Evolutionary conservation across 37 sponge, comb jelly and placozoan genomes (phyloP), one percentile per base, ranked within the genome.

Genomic region (Haliclona indistincta): DNA sequence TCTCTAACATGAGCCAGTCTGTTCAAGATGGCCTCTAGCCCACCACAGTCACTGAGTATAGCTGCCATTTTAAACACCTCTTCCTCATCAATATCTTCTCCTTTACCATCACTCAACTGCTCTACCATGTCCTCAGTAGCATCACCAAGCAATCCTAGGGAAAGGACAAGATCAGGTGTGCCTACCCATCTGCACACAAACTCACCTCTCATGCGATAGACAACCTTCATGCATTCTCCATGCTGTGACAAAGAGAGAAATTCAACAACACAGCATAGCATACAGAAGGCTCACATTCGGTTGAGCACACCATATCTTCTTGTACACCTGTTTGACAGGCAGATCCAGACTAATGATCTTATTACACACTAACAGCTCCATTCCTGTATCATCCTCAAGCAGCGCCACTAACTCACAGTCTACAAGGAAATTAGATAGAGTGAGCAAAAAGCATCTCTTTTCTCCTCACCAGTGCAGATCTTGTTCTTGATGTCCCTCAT

Each of bases 401-500:
- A 96, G 88, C 22, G 97, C 93, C 32, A 96, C 84, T 61, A 96
- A 75, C 75, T 96, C 97, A 73, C 95, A 94, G 38, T 94, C 95
- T 90, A 53, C 2, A 65, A 20, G 53, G 23, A 42, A 23, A 61
- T 61, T 30, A 61, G 10, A 61, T 10, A 20, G 63, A 19, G 28
- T 32, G 22, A 37, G 32, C n/a, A n/a, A n/a, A n/a, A n/a, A n/a
- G n/a, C n/a, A 7, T 20, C 42, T 36, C 38, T 36, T 20, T 13
- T 6, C 22, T 32, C 42, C 10, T 17, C 22, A 93, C 89, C 93
- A 61, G 91, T 93, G 37, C 97, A 96, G 11, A 96, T 93, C 79
- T 92, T 92, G 63, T 96, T 96, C 82, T 96, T 96, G 52, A 96
- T 80, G 40, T 96, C 97, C 37, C 97, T 94, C 97, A 96, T 96